Evolutionary conservation across 2,113 vertebrate species (phyloP), one percentile per base, ranked within the genome.

Genomic region (Trematocara variabile): DNA sequence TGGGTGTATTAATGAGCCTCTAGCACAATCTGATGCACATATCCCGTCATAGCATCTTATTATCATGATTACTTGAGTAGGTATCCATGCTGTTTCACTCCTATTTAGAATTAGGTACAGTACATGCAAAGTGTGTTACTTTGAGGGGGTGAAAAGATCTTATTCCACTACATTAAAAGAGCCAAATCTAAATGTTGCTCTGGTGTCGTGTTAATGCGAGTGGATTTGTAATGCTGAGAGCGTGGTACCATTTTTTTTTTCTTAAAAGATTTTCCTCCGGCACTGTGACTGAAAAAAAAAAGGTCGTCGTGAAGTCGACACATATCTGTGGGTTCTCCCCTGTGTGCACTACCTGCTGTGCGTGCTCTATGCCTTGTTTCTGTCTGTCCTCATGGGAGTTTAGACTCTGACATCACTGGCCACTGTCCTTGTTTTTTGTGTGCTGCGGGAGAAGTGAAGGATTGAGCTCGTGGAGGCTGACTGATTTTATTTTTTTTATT

Each of bases 311-410:
- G 84, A 91, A 85, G 90, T 90, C 54, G 63, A 86, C 79, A 85
- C 91, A 37, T 80, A 70, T 83, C 85, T 90, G 88, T 85, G 85
- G 82, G 77, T 86, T 79, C 80, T 53, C 83, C 85, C 34, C 52
- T 54, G 78, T 92, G 91, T 95, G 91, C 90, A 88, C 88, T 84
- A 84, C 85, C 91, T 86, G 14, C 85, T 81, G 48, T 94, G 91
- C 58, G 93, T 94, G 91, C 89, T 90, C 91, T 91, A 70, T 84
- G 91, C 89, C 70, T 90, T 87, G 88, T 93, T 85, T 82, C 39
- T 89, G 91, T 94, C 77, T 91, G 94, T 94, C 90, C 88, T 91
- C 81, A 52, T 91, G 91, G 93, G 88, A 81, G 80, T 91, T 91
- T 87, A 87, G 93, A 90, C 86, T 54, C 83, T 93, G 82, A 89